Evolutionary conservation across 2,888 invertebrate species (phyloP), one percentile per base, ranked within the genome.

Genomic region (Salticus scenicus): DNA sequence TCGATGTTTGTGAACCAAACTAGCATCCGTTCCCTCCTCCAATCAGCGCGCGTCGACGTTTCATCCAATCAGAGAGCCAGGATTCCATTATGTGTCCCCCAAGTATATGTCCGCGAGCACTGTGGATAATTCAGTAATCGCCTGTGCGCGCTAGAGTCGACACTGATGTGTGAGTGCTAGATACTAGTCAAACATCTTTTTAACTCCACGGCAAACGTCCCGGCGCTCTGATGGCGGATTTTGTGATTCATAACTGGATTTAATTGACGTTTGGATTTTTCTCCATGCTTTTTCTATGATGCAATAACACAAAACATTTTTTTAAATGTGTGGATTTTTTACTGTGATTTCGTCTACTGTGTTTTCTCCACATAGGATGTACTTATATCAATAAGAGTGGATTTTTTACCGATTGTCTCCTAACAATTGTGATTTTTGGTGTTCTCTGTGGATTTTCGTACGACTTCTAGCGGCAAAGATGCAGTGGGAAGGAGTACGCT

Each of bases 51-150:
- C 75, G 30, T 64, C 75, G 71, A 57, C 24, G 24, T 57, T 5
- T 24, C 24, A 24, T 24, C 57, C 57, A 57, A 57, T 57, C 24
- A 57, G 24, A 57, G 12, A 64, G 75, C 75, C 63, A 31, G 42
- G 41, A 70, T 82, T 73, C 28, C 69, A 57, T 69, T 81, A 66
- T 82, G 75, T 66, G 67, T 64, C 76, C 75, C 17, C 75, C 75
- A 75, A 82, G 82, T 82, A 75, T 82, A 82, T 82, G 70, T 76
- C 75, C 82, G 42, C 66, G 69, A 76, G 75, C 75, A 64, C 24
- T 47, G 66, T 70, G 27, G 24, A 14, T 31, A 76, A 42, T 63
- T 74, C 75, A 82, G 82, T 37, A 70, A 63, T 76, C 75, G 82
- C 70, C 42, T 63, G 75, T 14, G 63, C 64, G 82, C 71, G 71